A percentile compares a stretch with the other conserved stretches of the same genome.
Conservation (phyloP, 2,888 invertebrate species). For the Pristionchus arcanus region DNA sequence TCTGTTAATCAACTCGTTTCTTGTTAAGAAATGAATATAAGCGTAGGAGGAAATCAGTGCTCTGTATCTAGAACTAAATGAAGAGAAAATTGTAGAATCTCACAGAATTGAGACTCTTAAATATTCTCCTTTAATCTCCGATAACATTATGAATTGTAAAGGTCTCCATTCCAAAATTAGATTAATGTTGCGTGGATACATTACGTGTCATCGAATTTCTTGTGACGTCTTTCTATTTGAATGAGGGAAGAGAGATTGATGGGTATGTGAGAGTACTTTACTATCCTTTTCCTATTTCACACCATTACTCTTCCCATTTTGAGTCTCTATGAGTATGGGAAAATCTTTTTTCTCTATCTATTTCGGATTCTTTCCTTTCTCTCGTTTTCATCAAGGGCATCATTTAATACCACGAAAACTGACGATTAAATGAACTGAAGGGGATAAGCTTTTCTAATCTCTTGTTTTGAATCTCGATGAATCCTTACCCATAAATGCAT, state of each 20-base stretch:
- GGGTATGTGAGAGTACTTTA: background rate
- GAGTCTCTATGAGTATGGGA: background rate
- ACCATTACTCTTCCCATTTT: background rate
- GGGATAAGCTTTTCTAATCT: background rate
- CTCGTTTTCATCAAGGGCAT: background rate
- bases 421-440: background rate
- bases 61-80: background rate
- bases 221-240: background rate
- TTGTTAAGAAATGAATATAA: background rate
- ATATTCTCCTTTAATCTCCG: background rate
- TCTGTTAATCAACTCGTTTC: background rate
- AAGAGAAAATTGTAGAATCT: background rate
- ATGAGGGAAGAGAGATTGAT: background rate
- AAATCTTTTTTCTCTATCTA: background rate
- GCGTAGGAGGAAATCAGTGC: background rate
- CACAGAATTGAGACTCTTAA: background rate
- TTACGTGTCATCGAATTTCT: background rate
- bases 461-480: background rate
- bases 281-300: background rate
- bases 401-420: background rate
- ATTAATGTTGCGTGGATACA: background rate
- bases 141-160: background rate
- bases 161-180: constrained; percentile 22
- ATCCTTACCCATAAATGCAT: background rate
- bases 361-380: background rate